Base-by-base conservation (phyloP, 2,888 invertebrate species). In the Tinea trinotella region DNA sequence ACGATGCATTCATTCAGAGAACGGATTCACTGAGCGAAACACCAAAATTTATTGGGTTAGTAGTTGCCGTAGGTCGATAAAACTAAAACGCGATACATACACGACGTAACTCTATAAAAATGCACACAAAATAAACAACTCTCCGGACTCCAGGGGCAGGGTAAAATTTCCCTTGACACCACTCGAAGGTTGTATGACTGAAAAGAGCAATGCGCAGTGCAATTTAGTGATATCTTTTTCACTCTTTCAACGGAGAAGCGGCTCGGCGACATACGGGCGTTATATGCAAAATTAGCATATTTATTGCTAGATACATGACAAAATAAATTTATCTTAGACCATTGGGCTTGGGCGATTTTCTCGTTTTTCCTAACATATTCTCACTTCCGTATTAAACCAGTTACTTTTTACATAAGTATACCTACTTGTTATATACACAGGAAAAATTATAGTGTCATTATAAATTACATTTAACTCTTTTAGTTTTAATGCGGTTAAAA, bases 41-140 rank as follows among this genome's bases (percentile, higher is more conserved):
- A 82, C 84, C 82, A 68, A 84, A 85, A 85, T 85, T 85, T 85
- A 85, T 85, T 85, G 69, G 85, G 84, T 85, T 85, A 85, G 83
- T 84, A 85, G 85, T 84, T 75, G 76, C 83, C 76, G 74, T 80
- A 83, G 85, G 84, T 85, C 85, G 85, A 85, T 85, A 85, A 84
- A 84, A 82, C 76, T 77, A 71, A 65, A 63, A 59, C 63, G 2
- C 69, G 63, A 67, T 65, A 64, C 62, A 66, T 69, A 65, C 83
- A 83, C 60, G 76, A 61, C 76, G 75, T 81, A 82, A 74, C 71
- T 80, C 72, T 64, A 66, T 65, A 67, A 71, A 73, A 73, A 60
- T 62, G 62, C 61, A 60, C 62, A 64, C 63, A 74, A 76, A 79
- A 78, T 73, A 75, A 68, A 76, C 78, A 70, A 82, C 83, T 73